Base-by-base conservation (phyloP, 2,888 invertebrate genomes). In the Conus canariensis region DNA sequence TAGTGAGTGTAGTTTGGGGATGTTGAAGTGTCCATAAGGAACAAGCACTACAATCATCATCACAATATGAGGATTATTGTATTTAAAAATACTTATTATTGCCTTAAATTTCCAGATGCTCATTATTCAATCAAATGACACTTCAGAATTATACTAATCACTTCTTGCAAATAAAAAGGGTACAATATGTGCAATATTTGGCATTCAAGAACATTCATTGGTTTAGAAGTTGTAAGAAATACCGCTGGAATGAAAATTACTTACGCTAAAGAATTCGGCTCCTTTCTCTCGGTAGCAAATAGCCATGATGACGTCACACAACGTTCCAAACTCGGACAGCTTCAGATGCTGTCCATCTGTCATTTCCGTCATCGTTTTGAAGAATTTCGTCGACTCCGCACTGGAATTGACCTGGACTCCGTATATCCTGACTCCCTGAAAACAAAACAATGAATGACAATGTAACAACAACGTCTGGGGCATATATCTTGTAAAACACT, bases 251-350 rank as follows among this genome's bases (percentile, higher is more conserved):
- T n/a, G n/a, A 59, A 12, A 25, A 77, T 2, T 10, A 25, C 64
- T 85, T 30, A 60, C 30, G 25, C 22, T 22, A 8, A 83, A 58
- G 22, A 93, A 93, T 22, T 95, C 94, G 3, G 93, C 93, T 8
- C 95, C 95, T 59, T 93, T 90, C 90, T 95, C 95, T 67, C 95
- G 91, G 93, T 95, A 96, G 91, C 95, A 95, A 60, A 95, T 95
- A 16, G 95, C 95, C 95, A 95, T 95, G 86, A 96, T 93, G 91
- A 95, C 93, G 89, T 95, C 95, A 90, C 94, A 94, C 56, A 96
- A 93, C 85, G 94, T 93, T 64, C 92, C 92, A 88, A 95, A 94
- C 74, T 95, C 91, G 22, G 93, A 93, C 74, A 96, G 92, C 70
- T 94, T 93, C 3, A 96, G 93, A 89, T 95, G 94, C n/a, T 93